phyloP scores from a whole-genome alignment of 2,113 vertebrate genomes.

The Desmodus rotundus region DNA sequence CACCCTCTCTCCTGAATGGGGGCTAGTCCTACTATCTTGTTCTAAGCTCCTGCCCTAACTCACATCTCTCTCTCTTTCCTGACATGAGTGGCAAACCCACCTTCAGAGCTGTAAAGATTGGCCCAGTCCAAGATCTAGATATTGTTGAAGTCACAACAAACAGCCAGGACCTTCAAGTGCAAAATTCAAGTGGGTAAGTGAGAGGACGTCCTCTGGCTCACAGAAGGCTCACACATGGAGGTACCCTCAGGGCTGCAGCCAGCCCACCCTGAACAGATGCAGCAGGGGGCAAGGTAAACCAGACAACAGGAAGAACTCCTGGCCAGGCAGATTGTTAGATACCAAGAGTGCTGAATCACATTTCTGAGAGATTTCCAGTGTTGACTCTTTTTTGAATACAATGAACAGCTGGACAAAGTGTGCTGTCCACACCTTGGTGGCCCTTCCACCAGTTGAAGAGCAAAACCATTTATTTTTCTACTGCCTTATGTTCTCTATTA shows the following conservation, averaged over 20 bases:
- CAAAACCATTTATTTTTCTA: background rate
- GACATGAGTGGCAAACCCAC: conserved; percentile 58
- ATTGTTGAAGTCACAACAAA: conserved; percentile 40
- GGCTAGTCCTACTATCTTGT: background rate
- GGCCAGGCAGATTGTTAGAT: background rate
- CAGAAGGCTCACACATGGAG: background rate
- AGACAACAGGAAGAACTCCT: background rate
- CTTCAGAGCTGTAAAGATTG: conserved; percentile 42
- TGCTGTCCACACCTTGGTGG: background rate
- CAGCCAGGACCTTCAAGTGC: conserved; percentile 61
- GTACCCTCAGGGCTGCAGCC: background rate
- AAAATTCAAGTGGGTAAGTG: conserved; percentile 71
- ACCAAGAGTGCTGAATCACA: background rate
- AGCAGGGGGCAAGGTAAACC: background rate
- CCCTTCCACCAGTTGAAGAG: background rate
- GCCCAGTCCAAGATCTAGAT: conserved; percentile 20
- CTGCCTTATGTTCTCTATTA: background rate
- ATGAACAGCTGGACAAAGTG: background rate
- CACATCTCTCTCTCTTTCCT: background rate
- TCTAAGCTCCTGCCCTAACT: background rate
- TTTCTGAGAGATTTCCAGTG: background rate
- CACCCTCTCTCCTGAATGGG: background rate
- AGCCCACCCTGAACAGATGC: background rate
- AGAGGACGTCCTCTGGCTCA: background rate
- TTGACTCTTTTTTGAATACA: background rate